Evolutionary conservation across 2,888 invertebrate genomes (phyloP).

Genomic region (Bugula neritina): DNA sequence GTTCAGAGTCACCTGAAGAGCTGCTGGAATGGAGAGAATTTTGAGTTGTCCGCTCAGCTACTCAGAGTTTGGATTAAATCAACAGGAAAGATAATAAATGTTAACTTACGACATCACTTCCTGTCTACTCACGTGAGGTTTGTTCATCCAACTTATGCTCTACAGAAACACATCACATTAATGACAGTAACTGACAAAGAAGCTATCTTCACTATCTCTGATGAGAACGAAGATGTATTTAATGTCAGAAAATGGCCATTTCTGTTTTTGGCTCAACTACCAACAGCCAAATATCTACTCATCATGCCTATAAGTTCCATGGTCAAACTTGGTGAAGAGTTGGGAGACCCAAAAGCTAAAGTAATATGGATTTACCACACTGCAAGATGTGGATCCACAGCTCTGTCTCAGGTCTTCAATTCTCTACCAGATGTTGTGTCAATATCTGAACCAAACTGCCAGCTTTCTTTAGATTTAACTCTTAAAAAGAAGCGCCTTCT

Average conservation of each 20-base stretch:
- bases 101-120: neutral
- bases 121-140: neutral
- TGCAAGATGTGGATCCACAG: neutral
- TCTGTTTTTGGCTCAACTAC: neutral
- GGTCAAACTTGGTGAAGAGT: neutral
- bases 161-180: constrained; percentile 3
- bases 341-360: neutral
- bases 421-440: neutral
- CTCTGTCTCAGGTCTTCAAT: neutral
- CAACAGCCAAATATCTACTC: neutral
- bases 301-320: neutral
- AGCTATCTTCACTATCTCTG: neutral
- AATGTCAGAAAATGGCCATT: neutral
- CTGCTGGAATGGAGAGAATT: neutral
- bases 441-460: neutral
- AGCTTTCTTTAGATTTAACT: neutral
- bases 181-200: neutral
- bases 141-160: neutral
- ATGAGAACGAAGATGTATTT: neutral
- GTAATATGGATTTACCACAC: neutral
- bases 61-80: neutral
- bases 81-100: neutral
- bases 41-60: neutral
- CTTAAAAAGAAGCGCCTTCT: neutral
- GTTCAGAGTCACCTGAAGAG: neutral